Evolutionary conservation across 1,140 invertebrate genomes (phyloP).

Genomic region (Amphibalanus amphitrite): DNA sequence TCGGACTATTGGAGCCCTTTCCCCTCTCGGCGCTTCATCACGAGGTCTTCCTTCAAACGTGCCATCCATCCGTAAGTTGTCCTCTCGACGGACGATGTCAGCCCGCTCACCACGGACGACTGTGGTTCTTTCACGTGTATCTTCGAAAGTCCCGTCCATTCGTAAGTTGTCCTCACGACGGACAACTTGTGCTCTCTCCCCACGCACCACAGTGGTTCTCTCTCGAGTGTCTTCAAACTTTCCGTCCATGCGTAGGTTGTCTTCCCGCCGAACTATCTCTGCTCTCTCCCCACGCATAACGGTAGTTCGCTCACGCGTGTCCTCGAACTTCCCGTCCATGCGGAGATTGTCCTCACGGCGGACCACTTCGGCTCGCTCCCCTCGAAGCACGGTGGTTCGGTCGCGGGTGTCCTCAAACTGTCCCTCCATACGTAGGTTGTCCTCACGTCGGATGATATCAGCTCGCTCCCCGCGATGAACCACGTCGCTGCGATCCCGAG

Average conservation of each 20-base stretch:
- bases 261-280: constrained; percentile 25
- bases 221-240: constrained; percentile 27
- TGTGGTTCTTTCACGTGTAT: constrained; percentile 15
- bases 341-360: constrained; percentile 40
- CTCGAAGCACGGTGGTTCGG: not conserved
- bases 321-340: constrained; percentile 37
- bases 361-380: constrained; percentile 24
- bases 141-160: constrained; percentile 41
- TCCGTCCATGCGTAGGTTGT: constrained; percentile 41
- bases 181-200: constrained; percentile 18
- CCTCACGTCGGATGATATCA: constrained; percentile 34
- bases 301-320: constrained; percentile 24
- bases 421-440: constrained; percentile 41
- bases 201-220: constrained; percentile 13
- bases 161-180: constrained; percentile 33
- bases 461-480: constrained; percentile 14
- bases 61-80: constrained; percentile 39
- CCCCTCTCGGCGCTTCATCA: constrained; percentile 11
- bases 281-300: constrained; percentile 19
- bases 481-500: not conserved
- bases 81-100: constrained; percentile 27
- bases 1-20: constrained; percentile 16
- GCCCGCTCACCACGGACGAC: constrained; percentile 27
- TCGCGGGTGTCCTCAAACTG: not conserved
- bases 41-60: constrained; percentile 24